A percentile compares a stretch with the other conserved stretches of the same genome.
Conservation (phyloP, 2,888 invertebrate genomes). For the Rhingia campestris region DNA sequence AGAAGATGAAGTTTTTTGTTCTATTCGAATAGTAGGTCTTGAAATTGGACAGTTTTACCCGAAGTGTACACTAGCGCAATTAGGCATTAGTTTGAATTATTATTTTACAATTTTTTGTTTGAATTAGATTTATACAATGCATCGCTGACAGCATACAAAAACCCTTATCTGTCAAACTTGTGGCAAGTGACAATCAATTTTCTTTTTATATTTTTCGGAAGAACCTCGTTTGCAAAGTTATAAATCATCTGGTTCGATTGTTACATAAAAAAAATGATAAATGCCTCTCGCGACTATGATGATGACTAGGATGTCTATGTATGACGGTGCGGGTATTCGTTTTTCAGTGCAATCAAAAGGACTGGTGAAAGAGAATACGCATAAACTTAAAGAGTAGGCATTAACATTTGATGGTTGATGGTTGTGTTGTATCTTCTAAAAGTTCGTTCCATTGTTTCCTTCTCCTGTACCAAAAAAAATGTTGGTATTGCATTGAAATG, state of each 20-base stretch:
- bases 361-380: no score
- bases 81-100: neutral
- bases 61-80: neutral
- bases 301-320: constrained; percentile 23
- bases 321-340: neutral
- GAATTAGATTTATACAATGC: constrained; percentile 2
- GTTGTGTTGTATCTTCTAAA: no score
- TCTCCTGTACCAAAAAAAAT: no score
- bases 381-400: no score
- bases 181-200: constrained; percentile 57
- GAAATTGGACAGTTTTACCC: neutral
- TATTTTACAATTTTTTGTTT: constrained; percentile 7
- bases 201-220: constrained; percentile 23
- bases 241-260: constrained; percentile 54
- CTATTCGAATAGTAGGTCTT: constrained; percentile 26
- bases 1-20: constrained; percentile 19
- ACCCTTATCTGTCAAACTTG: constrained; percentile 39
- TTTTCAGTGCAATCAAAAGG: no score
- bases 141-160: constrained; percentile 18
- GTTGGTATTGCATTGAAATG: no score
- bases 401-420: no score
- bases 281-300: constrained; percentile 30
- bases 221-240: constrained; percentile 30
- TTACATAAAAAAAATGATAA: constrained; percentile 56
- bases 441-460: no score